Conservation (phyloP, 1,140 invertebrate species). For the Paracyclopina nana region DNA sequence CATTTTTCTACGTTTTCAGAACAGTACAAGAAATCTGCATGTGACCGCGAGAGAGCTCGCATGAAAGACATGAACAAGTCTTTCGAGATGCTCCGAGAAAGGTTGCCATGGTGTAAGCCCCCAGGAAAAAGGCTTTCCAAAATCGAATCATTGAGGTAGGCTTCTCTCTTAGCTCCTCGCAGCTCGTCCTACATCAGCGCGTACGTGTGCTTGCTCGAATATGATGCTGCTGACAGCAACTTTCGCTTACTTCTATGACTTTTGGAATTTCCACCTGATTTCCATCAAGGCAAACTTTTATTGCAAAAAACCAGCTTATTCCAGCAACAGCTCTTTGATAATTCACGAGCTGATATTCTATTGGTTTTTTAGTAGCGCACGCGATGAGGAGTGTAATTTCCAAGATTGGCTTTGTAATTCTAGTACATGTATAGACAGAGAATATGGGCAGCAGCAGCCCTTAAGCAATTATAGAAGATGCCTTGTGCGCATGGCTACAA, state of each 20-base stretch:
- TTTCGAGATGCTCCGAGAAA: constrained; percentile 51
- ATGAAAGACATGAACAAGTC: constrained; percentile 76
- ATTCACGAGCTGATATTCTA: no score
- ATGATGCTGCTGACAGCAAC: neutral
- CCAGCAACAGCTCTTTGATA: neutral
- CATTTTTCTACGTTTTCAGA: constrained; percentile 8
- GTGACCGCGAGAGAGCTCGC: constrained; percentile 56
- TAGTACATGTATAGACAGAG: no score
- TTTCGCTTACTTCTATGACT: neutral
- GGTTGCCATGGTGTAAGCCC: constrained; percentile 53
- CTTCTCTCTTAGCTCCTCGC: no score
- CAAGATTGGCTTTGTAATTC: no score
- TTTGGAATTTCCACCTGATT: neutral
- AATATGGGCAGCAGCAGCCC: no score
- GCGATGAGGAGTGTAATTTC: no score
- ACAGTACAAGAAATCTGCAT: constrained; percentile 59
- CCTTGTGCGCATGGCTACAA: no score
- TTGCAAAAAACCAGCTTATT: neutral
- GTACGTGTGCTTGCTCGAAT: neutral
- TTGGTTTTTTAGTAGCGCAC: no score
- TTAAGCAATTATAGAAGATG: no score
- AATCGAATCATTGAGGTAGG: constrained; percentile 55
- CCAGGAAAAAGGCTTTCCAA: constrained; percentile 72
- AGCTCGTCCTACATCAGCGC: constrained; percentile 4
- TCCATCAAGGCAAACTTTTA: constrained; percentile 1